A percentile compares a stretch with the other conserved stretches of the same genome.
Evolutionary conservation across 2,797 vertebrate species (phyloP).

Genomic region (Psittacula derbiana): DNA sequence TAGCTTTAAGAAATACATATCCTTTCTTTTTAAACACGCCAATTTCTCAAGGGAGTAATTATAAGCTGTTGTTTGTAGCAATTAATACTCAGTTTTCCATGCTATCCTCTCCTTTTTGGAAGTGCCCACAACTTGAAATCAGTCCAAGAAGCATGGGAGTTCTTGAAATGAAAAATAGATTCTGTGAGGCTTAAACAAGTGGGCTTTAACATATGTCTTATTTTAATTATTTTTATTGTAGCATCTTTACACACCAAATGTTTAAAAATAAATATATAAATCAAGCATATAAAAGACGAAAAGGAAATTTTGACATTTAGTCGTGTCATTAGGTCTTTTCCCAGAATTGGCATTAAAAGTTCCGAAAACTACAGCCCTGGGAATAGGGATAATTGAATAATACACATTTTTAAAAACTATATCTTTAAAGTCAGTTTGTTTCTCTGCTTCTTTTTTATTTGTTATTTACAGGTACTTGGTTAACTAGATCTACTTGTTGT

Average conservation of each 20-base stretch:
- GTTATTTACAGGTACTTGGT: not conserved
- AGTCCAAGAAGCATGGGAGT: slow-evolving; percentile 37
- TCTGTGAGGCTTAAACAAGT: slow-evolving; percentile 6
- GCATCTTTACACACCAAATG: slow-evolving; percentile 34
- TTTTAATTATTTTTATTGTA: slow-evolving; percentile 54
- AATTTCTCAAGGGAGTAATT: slow-evolving; percentile 19
- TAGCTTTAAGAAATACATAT: not conserved
- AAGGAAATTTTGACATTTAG: slow-evolving; percentile 1
- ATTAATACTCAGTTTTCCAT: slow-evolving; percentile 19
- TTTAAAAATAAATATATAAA: slow-evolving; percentile 49
- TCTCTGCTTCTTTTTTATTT: not conserved
- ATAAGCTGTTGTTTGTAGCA: slow-evolving; percentile 1
- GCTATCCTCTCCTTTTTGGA: slow-evolving; percentile 2
- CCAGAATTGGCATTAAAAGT: not conserved
- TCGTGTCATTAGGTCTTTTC: slow-evolving; percentile 1
- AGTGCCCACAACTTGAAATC: slow-evolving; percentile 39
- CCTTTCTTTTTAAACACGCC: not conserved
- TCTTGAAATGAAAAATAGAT: slow-evolving; percentile 46
- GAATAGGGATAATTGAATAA: not conserved
- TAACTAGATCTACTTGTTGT: not conserved
- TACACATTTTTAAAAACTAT: rapidly evolving
- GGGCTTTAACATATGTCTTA: slow-evolving; percentile 33
- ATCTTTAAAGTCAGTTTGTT: not conserved
- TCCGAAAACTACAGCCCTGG: not conserved
- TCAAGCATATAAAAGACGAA: not conserved